Base-by-base conservation (phyloP, 2,888 invertebrate species). In the Ornithoptera alexandrae region DNA sequence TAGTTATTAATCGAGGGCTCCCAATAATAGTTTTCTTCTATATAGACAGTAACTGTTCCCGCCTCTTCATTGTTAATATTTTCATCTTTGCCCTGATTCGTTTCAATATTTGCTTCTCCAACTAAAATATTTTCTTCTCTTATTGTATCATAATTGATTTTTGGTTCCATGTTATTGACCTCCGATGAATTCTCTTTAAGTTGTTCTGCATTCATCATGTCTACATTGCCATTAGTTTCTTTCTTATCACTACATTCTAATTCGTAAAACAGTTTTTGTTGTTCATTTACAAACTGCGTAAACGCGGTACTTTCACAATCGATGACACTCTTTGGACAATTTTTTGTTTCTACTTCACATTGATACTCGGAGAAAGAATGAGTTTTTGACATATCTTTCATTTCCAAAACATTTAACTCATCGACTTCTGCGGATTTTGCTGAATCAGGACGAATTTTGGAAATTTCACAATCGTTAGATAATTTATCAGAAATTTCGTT, bases 241-340 rank as follows among this genome's bases (percentile, higher is more conserved):
- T 36, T 60, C 17, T 39, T 64, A 58, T 60, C 20, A 67, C 71
- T 74, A 46, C 70, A 71, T 75, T 82, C 76, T 68, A 87, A 77
- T 30, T 76, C 78, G 65, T 79, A 67, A 24, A 87, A 72, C 46
- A 88, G 72, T 67, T 80, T 82, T 61, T 83, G 75, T 78, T 87
- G 87, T 24, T 78, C 76, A 53, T 77, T 77, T 60, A 84, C 77
- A 76, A 81, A 87, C 71, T 81, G 73, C 18, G 78, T 77, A 75
- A 84, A 85, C 18, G 79, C 75, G 68, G 77, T 73, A 24, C 77
- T 74, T 58, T 61, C 73, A 68, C 76, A 60, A 39, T 71, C 73
- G 61, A 53, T 30, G 30, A 42, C 22, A 65, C 30, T 70, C 2
- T 57, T 42, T 63, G 71, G 4, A 73, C 60, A 76, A 71, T 79